Conservation (phyloP, 2,113 vertebrate genomes). For the Perognathus longimembris region DNA sequence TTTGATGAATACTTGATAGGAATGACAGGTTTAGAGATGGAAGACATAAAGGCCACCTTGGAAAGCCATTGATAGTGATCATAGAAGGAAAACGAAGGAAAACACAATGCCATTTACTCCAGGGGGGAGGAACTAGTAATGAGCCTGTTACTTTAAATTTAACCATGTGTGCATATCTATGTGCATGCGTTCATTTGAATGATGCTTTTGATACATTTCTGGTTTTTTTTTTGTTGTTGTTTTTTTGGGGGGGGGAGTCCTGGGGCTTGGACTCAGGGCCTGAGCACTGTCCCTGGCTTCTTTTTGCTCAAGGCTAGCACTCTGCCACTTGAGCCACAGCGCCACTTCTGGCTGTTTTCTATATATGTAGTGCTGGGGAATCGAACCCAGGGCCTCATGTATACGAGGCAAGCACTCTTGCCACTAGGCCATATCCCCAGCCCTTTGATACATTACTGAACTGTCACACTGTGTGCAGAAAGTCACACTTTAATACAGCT, state of each 20-base stretch:
- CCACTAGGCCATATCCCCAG: no score
- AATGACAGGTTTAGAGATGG: background rate
- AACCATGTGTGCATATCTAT: background rate
- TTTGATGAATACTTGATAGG: background rate
- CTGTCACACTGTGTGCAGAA: background rate
- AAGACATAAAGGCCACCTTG: background rate
- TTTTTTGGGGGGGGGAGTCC: no score
- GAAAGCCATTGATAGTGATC: background rate
- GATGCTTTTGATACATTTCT: background rate
- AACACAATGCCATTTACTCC: background rate
- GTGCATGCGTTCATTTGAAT: accelerated
- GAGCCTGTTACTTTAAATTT: background rate
- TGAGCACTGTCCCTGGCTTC: no score
- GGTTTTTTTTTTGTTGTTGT: no score
- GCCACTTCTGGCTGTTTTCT: no score
- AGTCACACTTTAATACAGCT: background rate
- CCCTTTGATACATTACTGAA: background rate
- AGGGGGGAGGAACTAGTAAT: background rate
- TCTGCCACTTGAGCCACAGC: no score
- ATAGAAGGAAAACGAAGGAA: background rate
- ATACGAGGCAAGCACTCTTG: no score
- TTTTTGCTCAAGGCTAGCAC: no score
- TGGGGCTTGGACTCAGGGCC: no score
- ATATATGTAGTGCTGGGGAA: no score
- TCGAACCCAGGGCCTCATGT: no score